Evolutionary conservation across 2,113 vertebrate genomes (phyloP).

Genomic region (Ellobius talpinus): DNA sequence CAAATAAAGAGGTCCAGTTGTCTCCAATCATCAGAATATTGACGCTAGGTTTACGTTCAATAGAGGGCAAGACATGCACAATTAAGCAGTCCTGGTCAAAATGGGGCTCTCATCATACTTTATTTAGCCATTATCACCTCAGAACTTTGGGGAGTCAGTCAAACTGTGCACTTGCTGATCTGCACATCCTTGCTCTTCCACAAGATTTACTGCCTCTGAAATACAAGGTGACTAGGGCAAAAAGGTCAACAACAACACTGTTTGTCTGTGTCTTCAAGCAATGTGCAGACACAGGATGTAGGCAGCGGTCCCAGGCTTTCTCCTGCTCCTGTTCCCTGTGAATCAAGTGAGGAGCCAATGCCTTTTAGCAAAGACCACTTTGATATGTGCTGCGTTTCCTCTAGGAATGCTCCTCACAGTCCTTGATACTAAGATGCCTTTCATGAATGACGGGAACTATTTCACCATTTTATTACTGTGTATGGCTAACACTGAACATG

Average conservation of each 20-base stretch:
- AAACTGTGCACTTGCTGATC: neutral
- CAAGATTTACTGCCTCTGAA: neutral
- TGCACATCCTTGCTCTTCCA: too few relatives aligned
- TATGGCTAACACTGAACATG: slow-evolving; percentile 28
- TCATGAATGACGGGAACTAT: neutral
- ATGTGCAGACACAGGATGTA: too few relatives aligned
- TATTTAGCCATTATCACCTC: neutral
- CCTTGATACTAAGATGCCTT: neutral
- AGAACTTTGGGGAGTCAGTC: neutral
- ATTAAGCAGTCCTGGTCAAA: neutral
- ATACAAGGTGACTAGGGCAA: neutral
- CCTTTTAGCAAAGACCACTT: neutral
- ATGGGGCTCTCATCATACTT: neutral
- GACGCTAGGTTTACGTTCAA: neutral
- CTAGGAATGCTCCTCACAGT: neutral
- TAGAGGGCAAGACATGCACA: neutral
- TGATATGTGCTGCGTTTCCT: neutral
- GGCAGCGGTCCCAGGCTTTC: neutral
- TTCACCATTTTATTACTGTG: neutral
- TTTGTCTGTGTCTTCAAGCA: neutral
- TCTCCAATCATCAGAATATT: neutral
- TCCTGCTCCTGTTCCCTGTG: neutral
- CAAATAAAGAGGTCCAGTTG: neutral
- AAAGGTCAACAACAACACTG: too few relatives aligned
- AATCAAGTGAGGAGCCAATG: neutral